A percentile compares a stretch with the other conserved stretches of the same genome.
Evolutionary conservation across 1,140 invertebrate species (phyloP).

Genomic region (Zaprionus africanus): DNA sequence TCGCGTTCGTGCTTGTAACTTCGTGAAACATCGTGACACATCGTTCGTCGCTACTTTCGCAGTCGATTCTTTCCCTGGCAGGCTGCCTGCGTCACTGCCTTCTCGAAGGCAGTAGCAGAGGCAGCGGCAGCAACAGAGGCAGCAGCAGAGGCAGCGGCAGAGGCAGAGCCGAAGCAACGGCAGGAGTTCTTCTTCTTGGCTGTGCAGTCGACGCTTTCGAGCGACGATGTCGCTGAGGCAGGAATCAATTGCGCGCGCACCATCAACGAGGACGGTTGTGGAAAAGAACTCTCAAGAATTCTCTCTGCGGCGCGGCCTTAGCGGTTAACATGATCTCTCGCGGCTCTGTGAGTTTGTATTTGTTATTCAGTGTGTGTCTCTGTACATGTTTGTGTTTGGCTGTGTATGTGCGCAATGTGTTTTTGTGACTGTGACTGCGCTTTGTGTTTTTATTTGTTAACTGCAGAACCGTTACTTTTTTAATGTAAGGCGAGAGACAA

Average conservation of each 20-base stretch:
- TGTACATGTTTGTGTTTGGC: conserved; percentile 15
- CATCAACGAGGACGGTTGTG: conserved; percentile 70
- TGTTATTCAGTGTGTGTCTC: conserved; percentile 29
- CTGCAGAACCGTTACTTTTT: conserved; percentile 60
- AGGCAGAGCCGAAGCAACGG: conserved; percentile 18
- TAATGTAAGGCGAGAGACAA: conserved; percentile 45
- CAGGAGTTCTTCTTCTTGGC: conserved; percentile 55
- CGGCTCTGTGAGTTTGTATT: conserved; percentile 39
- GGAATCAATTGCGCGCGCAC: conserved; percentile 76
- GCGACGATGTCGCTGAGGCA: conserved; percentile 58
- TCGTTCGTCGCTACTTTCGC: conserved; percentile 25
- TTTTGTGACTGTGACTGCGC: conserved; percentile 35
- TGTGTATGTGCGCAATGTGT: conserved; percentile 17
- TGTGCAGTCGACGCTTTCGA: conserved; percentile 54
- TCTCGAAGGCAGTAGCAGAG: conserved; percentile 14
- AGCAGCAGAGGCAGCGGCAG: neutral
- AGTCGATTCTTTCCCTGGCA: conserved; percentile 26
- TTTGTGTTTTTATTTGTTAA: conserved; percentile 67
- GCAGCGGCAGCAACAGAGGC: neutral
- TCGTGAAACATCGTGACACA: conserved; percentile 7
- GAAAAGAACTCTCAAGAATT: conserved; percentile 36
- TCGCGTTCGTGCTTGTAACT: neutral
- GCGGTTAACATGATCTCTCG: conserved; percentile 37
- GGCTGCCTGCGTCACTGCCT: conserved; percentile 33
- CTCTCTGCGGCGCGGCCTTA: conserved; percentile 13